Conservation (phyloP, 2,888 invertebrate species). For the Philereme transversata region DNA sequence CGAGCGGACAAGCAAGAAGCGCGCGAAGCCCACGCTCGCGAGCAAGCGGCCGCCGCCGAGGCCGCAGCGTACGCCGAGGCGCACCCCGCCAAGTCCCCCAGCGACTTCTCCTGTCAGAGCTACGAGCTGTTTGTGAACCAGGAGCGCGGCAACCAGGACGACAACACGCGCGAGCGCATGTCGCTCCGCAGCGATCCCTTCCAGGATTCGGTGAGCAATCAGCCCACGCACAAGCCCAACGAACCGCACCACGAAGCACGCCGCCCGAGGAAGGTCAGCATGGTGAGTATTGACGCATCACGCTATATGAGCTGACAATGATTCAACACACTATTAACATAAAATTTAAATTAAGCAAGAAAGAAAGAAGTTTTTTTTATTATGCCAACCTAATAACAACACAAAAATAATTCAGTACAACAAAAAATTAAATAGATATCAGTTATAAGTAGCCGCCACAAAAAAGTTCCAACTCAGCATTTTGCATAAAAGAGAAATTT, state of each 20-base stretch:
- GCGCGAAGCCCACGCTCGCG: slow-evolving; percentile 84
- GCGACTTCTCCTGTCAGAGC: slow-evolving; percentile 95
- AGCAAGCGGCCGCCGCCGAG: slow-evolving; percentile 85
- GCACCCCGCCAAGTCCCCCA: slow-evolving; percentile 93
- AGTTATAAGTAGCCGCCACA: too few species aligned
- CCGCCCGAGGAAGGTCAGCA: slow-evolving; percentile 93
- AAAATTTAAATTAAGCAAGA: too few species aligned
- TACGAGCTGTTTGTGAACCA: slow-evolving; percentile 96
- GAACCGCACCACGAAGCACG: slow-evolving; percentile 78
- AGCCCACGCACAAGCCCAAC: slow-evolving; percentile 85
- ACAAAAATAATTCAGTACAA: too few species aligned
- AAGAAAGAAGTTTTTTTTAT: too few species aligned
- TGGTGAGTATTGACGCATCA: slow-evolving; percentile 87
- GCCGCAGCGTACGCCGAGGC: slow-evolving; percentile 85
- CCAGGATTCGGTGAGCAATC: slow-evolving; percentile 94
- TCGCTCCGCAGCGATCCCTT: slow-evolving; percentile 95
- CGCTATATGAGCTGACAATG: slow-evolving; percentile 58
- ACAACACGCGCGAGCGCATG: slow-evolving; percentile 95
- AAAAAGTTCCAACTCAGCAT: too few species aligned
- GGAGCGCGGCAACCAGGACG: slow-evolving; percentile 94
- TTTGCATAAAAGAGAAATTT: too few species aligned
- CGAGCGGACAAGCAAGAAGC: slow-evolving; percentile 86
- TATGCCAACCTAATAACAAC: too few species aligned
- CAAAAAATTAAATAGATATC: too few species aligned
- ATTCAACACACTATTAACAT: slow-evolving; percentile 44